phyloP scores from a whole-genome alignment of 2,113 vertebrate species.

The Oncorhynchus tshawytscha region DNA sequence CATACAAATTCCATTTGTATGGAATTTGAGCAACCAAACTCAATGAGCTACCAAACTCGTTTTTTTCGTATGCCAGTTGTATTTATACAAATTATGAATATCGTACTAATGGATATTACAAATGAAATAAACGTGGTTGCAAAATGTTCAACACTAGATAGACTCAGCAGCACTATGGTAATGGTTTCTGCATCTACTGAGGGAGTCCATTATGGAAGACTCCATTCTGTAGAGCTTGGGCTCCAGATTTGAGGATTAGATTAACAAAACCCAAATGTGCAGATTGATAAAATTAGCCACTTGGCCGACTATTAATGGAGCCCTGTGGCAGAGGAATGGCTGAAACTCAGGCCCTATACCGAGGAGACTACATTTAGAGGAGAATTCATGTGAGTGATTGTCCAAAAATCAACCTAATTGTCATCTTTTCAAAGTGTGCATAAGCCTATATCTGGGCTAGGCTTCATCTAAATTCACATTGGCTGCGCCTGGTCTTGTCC shows the following conservation, averaged over 20 bases:
- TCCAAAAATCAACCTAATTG: not conserved
- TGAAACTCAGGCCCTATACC: not conserved
- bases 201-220: not conserved
- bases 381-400: not conserved
- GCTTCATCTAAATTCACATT: not conserved
- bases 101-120: no score
- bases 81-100: no score
- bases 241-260: conserved; percentile 3
- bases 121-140: not conserved
- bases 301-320: conserved; percentile 25
- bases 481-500: conserved; percentile 33
- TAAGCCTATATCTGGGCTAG: not conserved
- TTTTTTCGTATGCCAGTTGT: no score
- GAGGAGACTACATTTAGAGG: not conserved
- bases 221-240: conserved; percentile 7
- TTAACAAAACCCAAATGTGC: conserved; percentile 27
- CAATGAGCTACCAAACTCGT: no score
- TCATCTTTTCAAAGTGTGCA: not conserved
- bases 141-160: not conserved
- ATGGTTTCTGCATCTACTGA: not conserved
- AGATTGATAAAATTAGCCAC: conserved; percentile 36
- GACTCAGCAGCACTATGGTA: not conserved
- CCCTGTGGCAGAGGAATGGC: conserved; percentile 10
- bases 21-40: not conserved
- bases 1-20: conserved; percentile 34